Base-by-base conservation (phyloP, 2,888 invertebrate species). In the Dicyrtomina minuta region DNA sequence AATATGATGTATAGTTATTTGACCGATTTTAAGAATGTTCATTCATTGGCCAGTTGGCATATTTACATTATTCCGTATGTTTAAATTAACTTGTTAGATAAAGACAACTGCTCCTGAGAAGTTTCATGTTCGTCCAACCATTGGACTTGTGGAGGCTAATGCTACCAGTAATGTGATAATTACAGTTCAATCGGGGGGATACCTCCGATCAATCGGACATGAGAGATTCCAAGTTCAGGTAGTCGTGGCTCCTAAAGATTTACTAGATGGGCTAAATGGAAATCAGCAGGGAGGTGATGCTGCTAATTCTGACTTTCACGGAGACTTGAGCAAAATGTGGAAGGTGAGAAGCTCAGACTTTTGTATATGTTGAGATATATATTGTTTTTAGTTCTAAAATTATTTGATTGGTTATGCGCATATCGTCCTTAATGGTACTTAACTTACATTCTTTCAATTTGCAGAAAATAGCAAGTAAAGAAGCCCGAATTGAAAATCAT, bases 41-140 rank as follows among this genome's bases (percentile, higher is more conserved):
- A n/a, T n/a, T n/a, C n/a, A n/a, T n/a, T n/a, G n/a, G n/a, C n/a
- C n/a, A n/a, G n/a, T n/a, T n/a, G n/a, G n/a, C n/a, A n/a, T n/a
- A n/a, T n/a, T n/a, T n/a, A n/a, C n/a, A n/a, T n/a, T n/a, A n/a
- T n/a, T n/a, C n/a, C n/a, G n/a, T n/a, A n/a, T n/a, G n/a, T n/a
- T n/a, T n/a, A n/a, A n/a, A n/a, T n/a, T n/a, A n/a, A n/a, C n/a
- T n/a, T n/a, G n/a, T n/a, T n/a, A 96, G 90, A 90, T 97, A 73
- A 92, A 97, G 83, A 97, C 96, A 15, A 97, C 96, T 3, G 91
- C 95, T 0, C 97, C 96, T 0, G 94, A 96, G 79, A 96, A 95
- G 82, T 97, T 94, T 83, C 85, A 93, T 39, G 97, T 98, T 1
- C 87, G 93, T 65, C 96, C 96, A 0, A 93, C 92, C 79, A 88